A percentile compares a stretch with the other conserved stretches of the same genome.
Conservation (phyloP, 2,797 vertebrate genomes). For the Sarcophilus harrisii region DNA sequence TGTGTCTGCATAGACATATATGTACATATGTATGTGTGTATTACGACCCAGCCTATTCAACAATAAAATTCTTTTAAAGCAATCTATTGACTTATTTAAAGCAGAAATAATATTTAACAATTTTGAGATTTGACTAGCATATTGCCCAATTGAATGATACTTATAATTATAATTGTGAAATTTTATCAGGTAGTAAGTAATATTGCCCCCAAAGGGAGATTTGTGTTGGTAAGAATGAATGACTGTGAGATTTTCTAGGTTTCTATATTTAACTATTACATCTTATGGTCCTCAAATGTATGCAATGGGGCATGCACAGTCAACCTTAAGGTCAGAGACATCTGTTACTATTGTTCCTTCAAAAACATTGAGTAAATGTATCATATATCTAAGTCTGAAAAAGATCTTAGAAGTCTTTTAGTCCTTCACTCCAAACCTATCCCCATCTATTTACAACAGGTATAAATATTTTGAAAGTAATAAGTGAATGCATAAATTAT, state of each 20-base stretch:
- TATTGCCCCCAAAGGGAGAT: constrained; percentile 3
- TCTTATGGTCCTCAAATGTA: not conserved
- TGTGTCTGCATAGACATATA: too few species aligned
- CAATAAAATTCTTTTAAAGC: not conserved
- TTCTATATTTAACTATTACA: not conserved
- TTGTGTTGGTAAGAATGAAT: not conserved
- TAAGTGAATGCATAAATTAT: not conserved
- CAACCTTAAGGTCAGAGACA: not conserved
- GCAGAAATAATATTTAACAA: not conserved
- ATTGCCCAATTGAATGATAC: constrained; percentile 1
- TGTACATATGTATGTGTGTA: too few species aligned
- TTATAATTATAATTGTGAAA: constrained; percentile 5
- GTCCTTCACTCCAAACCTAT: not conserved
- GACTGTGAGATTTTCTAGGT: not conserved
- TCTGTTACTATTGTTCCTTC: not conserved
- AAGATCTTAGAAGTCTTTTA: not conserved
- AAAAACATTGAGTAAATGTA: not conserved
- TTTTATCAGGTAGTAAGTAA: constrained; percentile 11
- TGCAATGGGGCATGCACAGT: not conserved
- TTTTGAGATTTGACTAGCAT: not conserved
- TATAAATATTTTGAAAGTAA: not conserved
- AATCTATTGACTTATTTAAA: not conserved
- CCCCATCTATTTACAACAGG: not conserved
- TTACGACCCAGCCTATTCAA: not conserved
- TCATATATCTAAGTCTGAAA: not conserved